Evolutionary conservation across 2,888 invertebrate species (phyloP), one percentile per base, ranked within the genome.

Genomic region (Temnothorax unifasciatus): DNA sequence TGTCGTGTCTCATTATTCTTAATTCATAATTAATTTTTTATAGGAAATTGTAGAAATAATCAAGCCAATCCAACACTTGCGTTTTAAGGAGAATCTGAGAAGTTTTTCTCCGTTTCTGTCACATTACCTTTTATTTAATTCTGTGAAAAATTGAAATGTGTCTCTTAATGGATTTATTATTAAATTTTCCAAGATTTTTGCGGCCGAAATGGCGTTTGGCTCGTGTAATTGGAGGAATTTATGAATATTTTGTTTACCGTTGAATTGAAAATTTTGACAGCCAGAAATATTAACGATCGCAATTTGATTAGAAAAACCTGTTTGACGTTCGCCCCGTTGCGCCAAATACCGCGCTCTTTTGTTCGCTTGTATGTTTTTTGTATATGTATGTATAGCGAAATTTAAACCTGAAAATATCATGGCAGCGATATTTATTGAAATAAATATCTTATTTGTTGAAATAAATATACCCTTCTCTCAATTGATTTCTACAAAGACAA

Each of bases 251-350:
- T 8, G 50, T 64, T 18, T 50, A 59, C 63, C 11, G 18, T 44
- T 41, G 21, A 57, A 69, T 47, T 25, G 38, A 63, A 82, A 82
- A 57, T 82, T 74, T 61, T 54, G 54, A n/a, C 21, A 38, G 44
- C 69, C 13, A 41, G 57, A 34, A 50, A 44, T 38, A 5, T 41
- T 54, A 38, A 8, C 18, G 34, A 76, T 52, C 41, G 15, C 21
- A 41, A 47, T 38, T 47, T 59, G 21, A 63, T 69, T 8, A n/a
- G 69, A 54, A 57, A 57, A 79, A 44, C 15, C 15, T 29, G 44
- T 38, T 34, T 71, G 59, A 71, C n/a, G 47, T 79, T 79, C 11
- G 57, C 50, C 5, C 44, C 47, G n/a, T 34, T 59, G 11, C 21
- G n/a, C 18, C n/a, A 68, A 68, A 38, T 41, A 25, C 4, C 18